Base-by-base conservation (phyloP, 2,888 invertebrate genomes). In the Portevinia maculata region DNA sequence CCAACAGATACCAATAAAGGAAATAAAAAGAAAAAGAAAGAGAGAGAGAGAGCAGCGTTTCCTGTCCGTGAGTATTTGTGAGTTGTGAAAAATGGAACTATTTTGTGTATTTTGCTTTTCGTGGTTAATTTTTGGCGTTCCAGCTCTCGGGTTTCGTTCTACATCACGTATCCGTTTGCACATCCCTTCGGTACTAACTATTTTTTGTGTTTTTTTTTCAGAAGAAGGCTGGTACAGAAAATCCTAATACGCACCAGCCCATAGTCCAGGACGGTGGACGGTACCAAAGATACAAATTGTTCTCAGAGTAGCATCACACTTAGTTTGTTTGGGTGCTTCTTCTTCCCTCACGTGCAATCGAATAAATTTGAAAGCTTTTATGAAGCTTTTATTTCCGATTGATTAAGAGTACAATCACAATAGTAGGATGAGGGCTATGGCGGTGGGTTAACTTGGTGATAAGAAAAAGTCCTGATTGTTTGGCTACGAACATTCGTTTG, bases 371-470 rank as follows among this genome's bases (percentile, higher is more conserved):
- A 83, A 83, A 83, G 83, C 78, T 83, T 78, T 76, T 73, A 78
- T 78, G 83, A 83, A 83, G 83, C 83, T 83, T 83, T 83, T 83
- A 78, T 76, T 83, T 73, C 44, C 52, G 62, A 73, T 76, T 83
- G 83, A 76, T 83, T 83, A 78, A 83, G 83, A 83, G 65, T 50
- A 78, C 65, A 67, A 53, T 11, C 52, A 71, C 37, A 39, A n/a
- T 21, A 11, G 15, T 19, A 52, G 30, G 15, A 15, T n/a, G 15
- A 19, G 30, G 4, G 41, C n/a, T n/a, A n/a, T n/a, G 30, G 21
- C 3, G 24, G 37, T 19, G 30, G 48, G 50, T 6, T 48, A 34
- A 17, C 55, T 37, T 15, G 53, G 11, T 53, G 70, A 76, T 70
- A 78, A 55, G 67, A 34, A 59, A 39, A 71, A 15, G 67, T 67